Percentiles rank a stretch among this genome's conserved stretches.
phyloP scores from a whole-genome alignment of 1,140 invertebrate species.

The Cotesia glomerata region DNA sequence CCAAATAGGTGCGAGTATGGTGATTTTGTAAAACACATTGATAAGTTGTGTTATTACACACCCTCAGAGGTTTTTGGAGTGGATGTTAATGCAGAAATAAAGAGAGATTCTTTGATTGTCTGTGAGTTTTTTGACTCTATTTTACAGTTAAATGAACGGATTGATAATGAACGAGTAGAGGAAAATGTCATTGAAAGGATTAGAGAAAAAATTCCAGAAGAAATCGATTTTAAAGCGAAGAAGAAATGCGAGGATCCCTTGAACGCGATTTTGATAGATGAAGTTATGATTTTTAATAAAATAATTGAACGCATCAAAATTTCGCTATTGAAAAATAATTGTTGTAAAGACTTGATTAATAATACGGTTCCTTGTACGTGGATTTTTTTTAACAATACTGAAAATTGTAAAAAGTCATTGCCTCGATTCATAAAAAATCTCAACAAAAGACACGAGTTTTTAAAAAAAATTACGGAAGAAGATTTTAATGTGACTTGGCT shows the following conservation, averaged over 20 bases:
- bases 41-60: slow-evolving; percentile 55
- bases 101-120: slow-evolving; percentile 63
- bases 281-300: slow-evolving; percentile 69
- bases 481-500: slow-evolving; percentile 68
- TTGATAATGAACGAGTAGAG: slow-evolving; percentile 22
- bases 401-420: slow-evolving; percentile 33
- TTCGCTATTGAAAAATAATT: slow-evolving; percentile 66
- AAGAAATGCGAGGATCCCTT: slow-evolving; percentile 65
- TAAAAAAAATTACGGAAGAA: slow-evolving; percentile 46
- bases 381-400: slow-evolving; percentile 46
- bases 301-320: slow-evolving; percentile 56
- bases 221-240: slow-evolving; percentile 61
- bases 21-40: slow-evolving; percentile 72
- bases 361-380: slow-evolving; percentile 68
- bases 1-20: slow-evolving; percentile 72
- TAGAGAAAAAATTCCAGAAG: slow-evolving; percentile 58
- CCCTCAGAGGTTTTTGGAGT: slow-evolving; percentile 70
- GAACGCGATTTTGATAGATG: slow-evolving; percentile 71
- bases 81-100: slow-evolving; percentile 69
- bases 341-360: slow-evolving; percentile 64
- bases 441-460: slow-evolving; percentile 61
- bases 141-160: slow-evolving; percentile 40
- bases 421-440: slow-evolving; percentile 58
- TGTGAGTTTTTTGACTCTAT: slow-evolving; percentile 66
- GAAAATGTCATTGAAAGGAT: slow-evolving; percentile 61